Conservation (phyloP, 1,140 invertebrate genomes). For the Eriocheir sinensis region DNA sequence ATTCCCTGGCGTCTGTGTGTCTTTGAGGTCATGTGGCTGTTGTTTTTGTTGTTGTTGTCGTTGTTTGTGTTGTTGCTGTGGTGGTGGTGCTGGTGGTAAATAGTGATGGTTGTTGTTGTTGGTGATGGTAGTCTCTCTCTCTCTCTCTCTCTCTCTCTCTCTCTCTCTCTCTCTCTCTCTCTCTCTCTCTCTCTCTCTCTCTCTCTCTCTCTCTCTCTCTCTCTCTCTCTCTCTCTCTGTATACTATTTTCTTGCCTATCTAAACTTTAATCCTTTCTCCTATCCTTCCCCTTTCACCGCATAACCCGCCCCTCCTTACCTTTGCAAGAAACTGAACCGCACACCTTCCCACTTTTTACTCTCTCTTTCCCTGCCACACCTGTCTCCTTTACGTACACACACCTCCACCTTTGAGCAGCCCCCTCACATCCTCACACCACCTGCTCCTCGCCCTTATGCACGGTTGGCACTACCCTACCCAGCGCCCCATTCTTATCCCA, state of each 20-base stretch:
- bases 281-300: background rate
- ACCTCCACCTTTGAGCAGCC: background rate
- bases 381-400: background rate
- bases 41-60: too few species aligned
- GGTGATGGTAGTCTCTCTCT: constrained; percentile 47
- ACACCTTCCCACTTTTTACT: background rate
- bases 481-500: background rate
- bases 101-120: too few species aligned
- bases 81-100: too few species aligned
- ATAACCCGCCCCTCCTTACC: background rate
- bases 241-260: background rate
- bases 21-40: background rate
- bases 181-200: background rate
- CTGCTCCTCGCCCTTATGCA: background rate
- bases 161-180: constrained; percentile 53
- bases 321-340: too few species aligned
- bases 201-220: constrained; percentile 23
- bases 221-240: background rate
- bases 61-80: too few species aligned
- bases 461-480: background rate
- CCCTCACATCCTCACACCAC: background rate
- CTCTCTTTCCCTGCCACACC: background rate
- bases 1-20: background rate
- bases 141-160: constrained; percentile 58
- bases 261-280: background rate